Percentiles rank a stretch among this genome's conserved stretches.
Evolutionary conservation across 2,797 vertebrate genomes (phyloP).

Genomic region (Anguilla marmorata): DNA sequence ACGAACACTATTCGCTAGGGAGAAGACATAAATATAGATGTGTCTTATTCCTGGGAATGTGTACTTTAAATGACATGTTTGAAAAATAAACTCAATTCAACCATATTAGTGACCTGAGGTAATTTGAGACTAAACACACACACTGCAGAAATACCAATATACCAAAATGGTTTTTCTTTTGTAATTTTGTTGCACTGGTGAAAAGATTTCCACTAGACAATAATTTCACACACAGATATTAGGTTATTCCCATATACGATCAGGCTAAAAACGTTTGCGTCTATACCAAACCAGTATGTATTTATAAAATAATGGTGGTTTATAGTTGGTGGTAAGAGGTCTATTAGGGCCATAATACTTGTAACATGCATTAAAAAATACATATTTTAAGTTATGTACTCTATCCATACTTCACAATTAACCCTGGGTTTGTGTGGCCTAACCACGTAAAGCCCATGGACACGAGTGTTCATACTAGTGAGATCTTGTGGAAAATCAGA

Average conservation of each 20-base stretch:
- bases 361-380: background rate
- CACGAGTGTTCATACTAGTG: background rate
- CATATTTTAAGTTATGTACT: background rate
- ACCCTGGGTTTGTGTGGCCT: background rate
- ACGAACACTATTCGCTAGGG: conserved; percentile 20
- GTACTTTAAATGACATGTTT: conserved; percentile 15
- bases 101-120: conserved; percentile 26
- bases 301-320: background rate
- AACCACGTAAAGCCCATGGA: background rate
- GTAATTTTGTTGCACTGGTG: background rate
- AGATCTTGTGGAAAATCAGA: background rate
- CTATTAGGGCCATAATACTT: background rate
- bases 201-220: background rate
- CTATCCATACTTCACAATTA: background rate
- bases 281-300: background rate
- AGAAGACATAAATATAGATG: background rate
- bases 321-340: background rate
- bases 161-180: background rate
- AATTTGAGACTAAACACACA: conserved; percentile 32
- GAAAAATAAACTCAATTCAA: conserved; percentile 38
- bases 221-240: background rate
- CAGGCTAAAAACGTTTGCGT: background rate
- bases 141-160: background rate
- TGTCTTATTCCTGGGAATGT: background rate
- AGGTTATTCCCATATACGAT: background rate